Base-by-base conservation (phyloP, 2,113 vertebrate species). In the Cyanoderma ruficeps region DNA sequence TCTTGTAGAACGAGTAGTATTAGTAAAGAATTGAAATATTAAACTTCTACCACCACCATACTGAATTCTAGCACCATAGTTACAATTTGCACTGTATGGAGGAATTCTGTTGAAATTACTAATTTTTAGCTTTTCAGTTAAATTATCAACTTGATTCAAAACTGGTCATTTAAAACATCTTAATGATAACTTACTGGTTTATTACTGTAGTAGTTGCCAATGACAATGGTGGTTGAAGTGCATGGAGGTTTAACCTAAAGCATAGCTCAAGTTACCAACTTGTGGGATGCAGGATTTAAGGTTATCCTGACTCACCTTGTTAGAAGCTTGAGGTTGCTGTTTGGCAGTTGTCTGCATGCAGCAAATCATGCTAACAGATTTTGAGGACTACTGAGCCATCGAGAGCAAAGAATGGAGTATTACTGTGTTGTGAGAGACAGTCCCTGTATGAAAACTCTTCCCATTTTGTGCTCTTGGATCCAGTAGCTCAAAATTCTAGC, bases 271-370 rank as follows among this genome's bases (percentile, higher is more conserved):
- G 24, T 31, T 79, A 5, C 8, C 15, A 47, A 49, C 2, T 0
- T 24, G 24, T 44, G 22, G 12, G 21, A 27, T 70, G 18, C 21
- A n/a, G 67, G n/a, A 17, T n/a, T 83, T 83, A 17, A 60, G 33
- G 19, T 57, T 53, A 35, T 46, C 42, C 46, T 71, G 42, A 33
- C 41, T 67, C 59, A 39, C 33, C 42, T 68, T 5, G 3, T 55
- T 46, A 63, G 60, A 37, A 63, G 16, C 25, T 39, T 55, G 24
- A 49, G 5, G 13, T 44, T 93, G 53, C 31, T 80, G 41, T 50
- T 75, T 5, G 4, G 53, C 41, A 27, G 0, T 37, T 84, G 18
- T 77, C 30, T 2, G 1, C 1, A 0, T 59, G 77, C 31, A 55
- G 69, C 30, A 84, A 47, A 33, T 74, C 13, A 20, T 37, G 13